Evolutionary conservation across 2,888 invertebrate species (phyloP).

Genomic region (Empis stercorea): DNA sequence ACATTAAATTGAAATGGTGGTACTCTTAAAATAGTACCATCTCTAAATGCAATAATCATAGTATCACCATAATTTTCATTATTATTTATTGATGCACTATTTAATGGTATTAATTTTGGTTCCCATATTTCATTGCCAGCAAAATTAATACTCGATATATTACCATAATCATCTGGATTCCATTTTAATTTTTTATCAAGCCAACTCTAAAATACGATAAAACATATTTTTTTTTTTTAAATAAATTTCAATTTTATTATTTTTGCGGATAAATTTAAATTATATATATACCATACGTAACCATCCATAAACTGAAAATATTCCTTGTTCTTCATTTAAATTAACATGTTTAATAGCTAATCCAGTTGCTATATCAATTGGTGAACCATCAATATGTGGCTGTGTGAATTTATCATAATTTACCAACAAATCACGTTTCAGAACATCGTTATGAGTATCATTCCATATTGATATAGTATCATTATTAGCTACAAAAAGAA

Average conservation of each 20-base stretch:
- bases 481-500: too few species aligned
- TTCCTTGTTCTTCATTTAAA: conserved; percentile 48
- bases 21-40: conserved; percentile 49
- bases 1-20: conserved; percentile 54
- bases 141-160: conserved; percentile 45
- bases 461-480: conserved; percentile 33
- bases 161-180: conserved; percentile 54
- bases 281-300: conserved; percentile 46
- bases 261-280: background rate
- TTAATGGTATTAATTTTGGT: conserved; percentile 58
- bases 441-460: conserved; percentile 41
- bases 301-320: conserved; percentile 47
- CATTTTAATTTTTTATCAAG: conserved; percentile 58
- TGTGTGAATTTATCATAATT: conserved; percentile 35
- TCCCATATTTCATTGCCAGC: conserved; percentile 64
- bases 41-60: conserved; percentile 19
- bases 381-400: conserved; percentile 23
- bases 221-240: too few species aligned
- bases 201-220: conserved; percentile 48
- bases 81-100: conserved; percentile 48
- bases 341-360: conserved; percentile 51
- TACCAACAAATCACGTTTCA: conserved; percentile 43
- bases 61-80: conserved; percentile 32
- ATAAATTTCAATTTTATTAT: background rate
- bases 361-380: conserved; percentile 32